Base-by-base conservation (phyloP, 2,797 vertebrate genomes). In the Gambusia yucatana region DNA sequence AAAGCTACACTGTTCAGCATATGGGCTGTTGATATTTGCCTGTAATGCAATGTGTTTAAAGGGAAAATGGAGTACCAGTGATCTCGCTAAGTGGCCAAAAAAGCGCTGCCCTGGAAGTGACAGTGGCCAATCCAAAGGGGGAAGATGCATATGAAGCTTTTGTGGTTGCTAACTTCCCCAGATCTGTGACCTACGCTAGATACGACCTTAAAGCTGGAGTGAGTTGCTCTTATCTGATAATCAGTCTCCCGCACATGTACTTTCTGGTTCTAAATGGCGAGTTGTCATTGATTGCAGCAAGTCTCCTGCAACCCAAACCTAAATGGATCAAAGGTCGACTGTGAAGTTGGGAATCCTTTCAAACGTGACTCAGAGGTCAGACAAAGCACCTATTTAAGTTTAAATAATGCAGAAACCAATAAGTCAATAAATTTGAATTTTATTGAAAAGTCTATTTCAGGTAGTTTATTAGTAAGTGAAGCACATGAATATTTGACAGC, bases 311-410 rank as follows among this genome's bases (percentile, higher is more conserved):
- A 47, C 9, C 96, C 97, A 86, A 99, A 98, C 92, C 93, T 87
- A 52, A 96, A 99, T 0, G 98, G 98, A 8, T 98, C 98, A 25
- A 91, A 89, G 85, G 96, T 92, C 0, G 90, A 95, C 0, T 99
- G 98, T 89, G 97, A 98, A 0, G 94, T 99, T 20, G 98, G 97
- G 92, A 99, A 99, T 90, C 98, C 98, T 69, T 98, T 99, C 87
- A 97, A 95, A 91, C 93, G 91, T 87, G 90, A 97, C 87, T 89
- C 97, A 44, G 90, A 91, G 76, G 98, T 99, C 91, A 96, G 96
- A 16, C 30, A 78, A 75, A 44, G 3, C 61, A n/a, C 63, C 11
- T 3, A 22, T 25, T 67, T 11, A 4, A 43, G 50, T 25, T 50
- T 50, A 50, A 22, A 50, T 50, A 50, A 50, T 50, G 48, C 22